Base-by-base conservation (phyloP, 2,797 vertebrate species). In the Lateolabrax maculatus region DNA sequence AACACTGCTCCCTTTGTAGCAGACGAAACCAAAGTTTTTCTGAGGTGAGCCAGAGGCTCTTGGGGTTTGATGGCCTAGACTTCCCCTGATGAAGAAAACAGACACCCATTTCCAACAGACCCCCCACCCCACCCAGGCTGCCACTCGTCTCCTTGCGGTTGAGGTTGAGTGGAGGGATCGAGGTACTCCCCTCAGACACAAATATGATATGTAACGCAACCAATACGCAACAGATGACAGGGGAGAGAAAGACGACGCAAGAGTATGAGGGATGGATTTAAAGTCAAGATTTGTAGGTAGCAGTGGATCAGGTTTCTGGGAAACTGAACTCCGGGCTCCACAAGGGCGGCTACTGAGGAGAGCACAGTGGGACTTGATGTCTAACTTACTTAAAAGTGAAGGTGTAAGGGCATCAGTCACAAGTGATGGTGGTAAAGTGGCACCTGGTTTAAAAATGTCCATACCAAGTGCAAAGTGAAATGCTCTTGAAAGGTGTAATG, bases 31-130 rank as follows among this genome's bases (percentile, higher is more conserved):
- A 75, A 81, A 82, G 85, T 89, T 87, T 79, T 79, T 76, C 71
- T 84, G 86, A 87, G 88, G 89, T 90, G 77, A 88, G 66, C 60
- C 63, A n/a, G 65, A 74, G 75, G 63, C 60, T 82, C 65, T 46
- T 57, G 83, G 44, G 80, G 70, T 86, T 80, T 67, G 29, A 66
- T 68, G 85, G 85, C 75, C 72, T 67, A 58, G 64, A 83, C 88
- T 58, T 85, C 36, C 49, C 60, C 27, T 23, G 80, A 87, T 80
- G 84, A 73, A 64, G 73, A 77, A 84, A 89, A 72, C 79, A 83
- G 83, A 85, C 63, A 16, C 68, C 29, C 13, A 6, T 68, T 79
- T 80, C n/a, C 52, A 55, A 60, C 23, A 49, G 56, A 41, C 36
- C 58, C 44, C 63, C 80, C 69, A 55, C 55, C 53, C n/a, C n/a